A percentile compares a stretch with the other conserved stretches of the same genome.
phyloP scores from a whole-genome alignment of 2,888 invertebrate species.

The Microplitis deprimator region DNA sequence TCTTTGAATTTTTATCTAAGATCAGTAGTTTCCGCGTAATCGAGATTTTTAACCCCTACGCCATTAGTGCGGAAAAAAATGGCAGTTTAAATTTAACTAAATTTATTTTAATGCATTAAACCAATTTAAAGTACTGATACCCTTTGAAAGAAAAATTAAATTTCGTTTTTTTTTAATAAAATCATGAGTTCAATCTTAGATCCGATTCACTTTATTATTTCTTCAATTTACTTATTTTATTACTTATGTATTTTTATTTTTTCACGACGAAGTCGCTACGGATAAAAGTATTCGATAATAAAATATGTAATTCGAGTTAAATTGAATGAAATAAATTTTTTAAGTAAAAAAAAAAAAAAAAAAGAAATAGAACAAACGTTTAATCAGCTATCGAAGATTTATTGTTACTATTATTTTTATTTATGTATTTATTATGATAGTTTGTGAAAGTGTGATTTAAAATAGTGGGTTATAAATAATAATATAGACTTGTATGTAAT shows the following conservation, averaged over 20 bases:
- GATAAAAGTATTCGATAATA: not conserved
- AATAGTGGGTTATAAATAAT: constrained; percentile 10
- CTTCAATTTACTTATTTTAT: not conserved
- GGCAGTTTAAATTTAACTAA: too few species aligned
- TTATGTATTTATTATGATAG: not conserved
- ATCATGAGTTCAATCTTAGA: not conserved
- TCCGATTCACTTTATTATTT: not conserved
- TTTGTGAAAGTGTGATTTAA: constrained; percentile 6
- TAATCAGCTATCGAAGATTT: too few species aligned
- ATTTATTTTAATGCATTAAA: too few species aligned
- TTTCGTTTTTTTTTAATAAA: too few species aligned
- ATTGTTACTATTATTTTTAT: not conserved
- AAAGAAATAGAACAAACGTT: too few species aligned
- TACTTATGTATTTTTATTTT: not conserved
- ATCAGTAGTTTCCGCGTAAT: too few species aligned
- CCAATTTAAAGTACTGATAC: not conserved
- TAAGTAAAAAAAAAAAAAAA: not conserved
- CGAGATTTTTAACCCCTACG: too few species aligned
- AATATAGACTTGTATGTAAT: not conserved
- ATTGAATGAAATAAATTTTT: not conserved
- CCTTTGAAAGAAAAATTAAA: not conserved
- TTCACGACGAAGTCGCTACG: not conserved
- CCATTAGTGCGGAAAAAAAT: too few species aligned
- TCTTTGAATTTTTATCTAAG: too few species aligned
- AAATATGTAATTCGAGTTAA: not conserved